Evolutionary conservation across 1,140 invertebrate species (phyloP), one percentile per base, ranked within the genome.

Genomic region (Hyles euphorbiae): DNA sequence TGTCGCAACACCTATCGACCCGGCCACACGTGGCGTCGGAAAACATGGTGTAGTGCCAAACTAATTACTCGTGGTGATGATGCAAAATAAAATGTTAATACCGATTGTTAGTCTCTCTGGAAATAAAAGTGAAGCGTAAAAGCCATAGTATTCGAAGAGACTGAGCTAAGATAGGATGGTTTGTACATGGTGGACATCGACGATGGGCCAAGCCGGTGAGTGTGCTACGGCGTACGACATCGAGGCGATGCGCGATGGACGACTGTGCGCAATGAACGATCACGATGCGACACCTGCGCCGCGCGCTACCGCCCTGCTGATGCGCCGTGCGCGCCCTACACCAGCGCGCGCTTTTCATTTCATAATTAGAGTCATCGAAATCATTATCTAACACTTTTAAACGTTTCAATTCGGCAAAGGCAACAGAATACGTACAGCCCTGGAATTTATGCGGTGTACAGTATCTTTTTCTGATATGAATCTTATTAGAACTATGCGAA

Each of bases 121-220:
- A 86, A 84, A 81, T 80, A 83, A 87, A 83, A 64, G 53, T 72
- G 74, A 85, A 86, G 83, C 83, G 48, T 74, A 74, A 79, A 79
- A 83, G 79, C 78, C 74, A 77, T 80, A 74, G 70, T 74, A 81
- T 76, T 48, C 72, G 73, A 83, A 78, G 55, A 52, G 33, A 52
- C 34, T 34, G 33, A 22, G 0, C 36, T 40, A 40, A 40, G 36
- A 40, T 40, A 40, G 36, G 4, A 40, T 40, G 65, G 70, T 71
- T 75, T 83, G 74, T 85, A 87, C 83, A 85, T 72, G 74, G 81
- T 83, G 78, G 76, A 88, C 85, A 85, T 74, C 79, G 70, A 86
- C 72, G 71, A 87, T 87, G 82, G 65, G 83, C 83, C 79, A 88
- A 88, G 85, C 83, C 83, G 83, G 84, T 82, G 75, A 63, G 68